phyloP scores from a whole-genome alignment of 2,113 vertebrate genomes.

The Hemiscyllium ocellatum region DNA sequence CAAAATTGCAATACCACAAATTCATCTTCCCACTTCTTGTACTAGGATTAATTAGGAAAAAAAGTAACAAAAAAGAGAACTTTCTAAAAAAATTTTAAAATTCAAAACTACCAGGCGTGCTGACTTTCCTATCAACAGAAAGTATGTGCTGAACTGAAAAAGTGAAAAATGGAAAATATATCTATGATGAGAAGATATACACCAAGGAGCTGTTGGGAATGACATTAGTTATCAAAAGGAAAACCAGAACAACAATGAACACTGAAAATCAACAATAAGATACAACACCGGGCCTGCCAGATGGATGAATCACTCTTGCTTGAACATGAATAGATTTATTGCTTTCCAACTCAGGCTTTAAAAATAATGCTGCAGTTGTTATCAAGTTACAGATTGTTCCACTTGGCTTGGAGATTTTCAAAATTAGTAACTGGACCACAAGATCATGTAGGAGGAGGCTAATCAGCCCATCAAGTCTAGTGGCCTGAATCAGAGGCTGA shows the following conservation, averaged over 20 bases:
- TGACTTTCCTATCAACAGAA: not conserved
- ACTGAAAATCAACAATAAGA: not conserved
- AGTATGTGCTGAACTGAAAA: not conserved
- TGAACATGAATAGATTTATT: not conserved
- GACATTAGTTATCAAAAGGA: not conserved
- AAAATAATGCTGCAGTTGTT: not conserved
- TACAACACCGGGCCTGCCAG: not conserved
- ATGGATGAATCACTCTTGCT: not conserved
- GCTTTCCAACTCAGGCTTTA: not conserved
- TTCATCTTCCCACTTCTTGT: not conserved
- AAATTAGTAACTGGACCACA: too few relatives aligned
- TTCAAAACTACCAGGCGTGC: not conserved
- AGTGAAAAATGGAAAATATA: not conserved
- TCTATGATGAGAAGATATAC: not conserved
- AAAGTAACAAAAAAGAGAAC: not conserved
- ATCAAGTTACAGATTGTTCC: not conserved
- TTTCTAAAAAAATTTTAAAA: not conserved
- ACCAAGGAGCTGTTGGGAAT: not conserved
- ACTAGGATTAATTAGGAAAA: not conserved
- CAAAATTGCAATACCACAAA: not conserved
- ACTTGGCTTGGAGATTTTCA: not conserved
- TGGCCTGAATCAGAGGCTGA: too few relatives aligned
- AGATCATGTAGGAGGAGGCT: too few relatives aligned
- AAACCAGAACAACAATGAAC: slow-evolving; percentile 5
- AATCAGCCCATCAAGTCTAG: too few relatives aligned